These are phyloP conservation scores for Podabrus alpinus DNA, from an alignment of 2,888 invertebrate genomes.

Conservation along the genomic window DNA sequence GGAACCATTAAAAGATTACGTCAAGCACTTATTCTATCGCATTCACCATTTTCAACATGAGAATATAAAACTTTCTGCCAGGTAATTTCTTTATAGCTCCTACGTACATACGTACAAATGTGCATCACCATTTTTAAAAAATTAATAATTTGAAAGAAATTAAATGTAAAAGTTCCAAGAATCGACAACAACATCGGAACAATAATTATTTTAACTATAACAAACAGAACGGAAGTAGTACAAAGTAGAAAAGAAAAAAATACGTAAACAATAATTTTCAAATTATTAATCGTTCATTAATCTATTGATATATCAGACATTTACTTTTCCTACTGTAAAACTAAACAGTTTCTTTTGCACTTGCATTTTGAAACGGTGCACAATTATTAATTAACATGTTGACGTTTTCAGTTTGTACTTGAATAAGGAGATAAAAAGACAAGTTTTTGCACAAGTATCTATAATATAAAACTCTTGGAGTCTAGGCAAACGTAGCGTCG, in stretches of 20 bases:
- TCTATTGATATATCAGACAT: not conserved
- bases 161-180: not conserved
- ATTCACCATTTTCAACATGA: too few relatives aligned
- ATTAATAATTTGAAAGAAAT: not conserved
- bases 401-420: not conserved
- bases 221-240: too few relatives aligned
- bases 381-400: not conserved
- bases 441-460: not conserved
- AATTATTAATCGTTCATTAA: not conserved
- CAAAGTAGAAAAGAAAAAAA: not conserved
- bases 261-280: not conserved
- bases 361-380: not conserved
- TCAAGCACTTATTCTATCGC: not conserved
- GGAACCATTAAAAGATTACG: not conserved
- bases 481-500: not conserved
- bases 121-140: not conserved
- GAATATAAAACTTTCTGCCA: not conserved
- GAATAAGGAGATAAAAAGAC: not conserved
- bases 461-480: not conserved
- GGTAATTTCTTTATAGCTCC: not conserved
- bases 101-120: not conserved
- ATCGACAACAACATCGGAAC: not conserved
- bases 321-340: not conserved
- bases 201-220: not conserved
- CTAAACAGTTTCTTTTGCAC: not conserved